A percentile compares a stretch with the other conserved stretches of the same genome.
These are phyloP conservation scores for Calephelis nemesis DNA, from an alignment of 1,140 invertebrate genomes.

Conservation along the genomic window DNA sequence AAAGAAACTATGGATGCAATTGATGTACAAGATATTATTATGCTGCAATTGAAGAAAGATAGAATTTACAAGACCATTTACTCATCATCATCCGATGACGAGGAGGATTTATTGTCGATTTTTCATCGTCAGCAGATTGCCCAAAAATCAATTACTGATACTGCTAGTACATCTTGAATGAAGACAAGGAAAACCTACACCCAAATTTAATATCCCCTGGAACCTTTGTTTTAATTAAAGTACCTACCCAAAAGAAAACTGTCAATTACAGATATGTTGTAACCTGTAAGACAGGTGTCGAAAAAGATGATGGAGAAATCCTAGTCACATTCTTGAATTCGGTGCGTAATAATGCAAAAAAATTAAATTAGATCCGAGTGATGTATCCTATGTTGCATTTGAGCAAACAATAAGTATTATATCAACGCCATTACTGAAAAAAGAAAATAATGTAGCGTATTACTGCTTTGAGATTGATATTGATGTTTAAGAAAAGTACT, in stretches of 20 bases:
- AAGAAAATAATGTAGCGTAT: no score
- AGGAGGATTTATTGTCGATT: slow-evolving; percentile 38
- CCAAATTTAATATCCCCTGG: slow-evolving; percentile 31
- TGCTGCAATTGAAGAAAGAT: no score
- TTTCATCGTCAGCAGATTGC: slow-evolving; percentile 34
- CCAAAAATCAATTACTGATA: slow-evolving; percentile 27
- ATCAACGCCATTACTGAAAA: no score
- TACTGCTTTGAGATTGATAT: no score
- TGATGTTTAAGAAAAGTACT: no score
- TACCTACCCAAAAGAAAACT: slow-evolving; percentile 19
- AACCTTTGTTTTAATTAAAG: slow-evolving; percentile 17
- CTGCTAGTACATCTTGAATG: slow-evolving; percentile 32
- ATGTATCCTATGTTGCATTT: no score
- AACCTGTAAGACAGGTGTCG: slow-evolving; percentile 10
- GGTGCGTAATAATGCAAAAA: not conserved
- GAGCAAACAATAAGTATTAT: no score
- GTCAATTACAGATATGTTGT: slow-evolving; percentile 17
- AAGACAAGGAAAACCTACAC: slow-evolving; percentile 36
- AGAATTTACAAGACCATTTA: slow-evolving; percentile 9
- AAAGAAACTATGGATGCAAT: no score
- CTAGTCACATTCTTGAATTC: slow-evolving; percentile 15
- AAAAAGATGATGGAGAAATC: slow-evolving; percentile 20
- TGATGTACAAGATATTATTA: no score
- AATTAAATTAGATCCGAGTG: no score
- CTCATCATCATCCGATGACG: slow-evolving; percentile 33